These are phyloP conservation scores for Carassius gibelio DNA, from an alignment of 2,113 vertebrate genomes.

Conservation along the genomic window DNA sequence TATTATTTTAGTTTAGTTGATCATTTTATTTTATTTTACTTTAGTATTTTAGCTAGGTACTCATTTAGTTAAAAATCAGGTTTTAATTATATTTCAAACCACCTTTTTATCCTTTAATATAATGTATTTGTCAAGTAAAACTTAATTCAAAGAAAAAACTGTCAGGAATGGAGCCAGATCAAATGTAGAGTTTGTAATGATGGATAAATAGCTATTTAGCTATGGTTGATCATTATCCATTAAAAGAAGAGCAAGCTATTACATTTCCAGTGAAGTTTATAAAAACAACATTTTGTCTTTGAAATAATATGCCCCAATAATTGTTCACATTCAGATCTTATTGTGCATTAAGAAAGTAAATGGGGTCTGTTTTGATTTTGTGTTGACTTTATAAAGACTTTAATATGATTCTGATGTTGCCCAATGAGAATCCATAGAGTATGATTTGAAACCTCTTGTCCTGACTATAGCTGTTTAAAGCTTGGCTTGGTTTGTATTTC, in stretches of 20 bases:
- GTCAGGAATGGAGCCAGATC: not conserved
- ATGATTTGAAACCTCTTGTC: not conserved
- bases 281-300: not conserved
- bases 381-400: not conserved
- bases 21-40: too few relatives aligned
- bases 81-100: not conserved
- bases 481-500: not conserved
- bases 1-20: too few relatives aligned
- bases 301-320: not conserved
- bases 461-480: not conserved
- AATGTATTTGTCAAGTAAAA: not conserved
- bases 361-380: not conserved
- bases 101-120: not conserved
- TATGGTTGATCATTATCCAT: not conserved
- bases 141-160: not conserved
- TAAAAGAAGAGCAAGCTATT: not conserved
- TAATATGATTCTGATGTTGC: not conserved
- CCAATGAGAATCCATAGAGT: not conserved
- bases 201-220: not conserved
- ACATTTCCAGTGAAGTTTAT: not conserved
- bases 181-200: not conserved
- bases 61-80: not conserved
- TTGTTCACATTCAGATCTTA: not conserved
- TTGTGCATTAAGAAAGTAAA: slow-evolving; percentile 11
- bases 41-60: too few relatives aligned